Percentiles rank a stretch among this genome's conserved stretches.
These are phyloP conservation scores for Circaetus cinerascens DNA, from an alignment of 2,113 vertebrate genomes.

Conservation along the genomic window DNA sequence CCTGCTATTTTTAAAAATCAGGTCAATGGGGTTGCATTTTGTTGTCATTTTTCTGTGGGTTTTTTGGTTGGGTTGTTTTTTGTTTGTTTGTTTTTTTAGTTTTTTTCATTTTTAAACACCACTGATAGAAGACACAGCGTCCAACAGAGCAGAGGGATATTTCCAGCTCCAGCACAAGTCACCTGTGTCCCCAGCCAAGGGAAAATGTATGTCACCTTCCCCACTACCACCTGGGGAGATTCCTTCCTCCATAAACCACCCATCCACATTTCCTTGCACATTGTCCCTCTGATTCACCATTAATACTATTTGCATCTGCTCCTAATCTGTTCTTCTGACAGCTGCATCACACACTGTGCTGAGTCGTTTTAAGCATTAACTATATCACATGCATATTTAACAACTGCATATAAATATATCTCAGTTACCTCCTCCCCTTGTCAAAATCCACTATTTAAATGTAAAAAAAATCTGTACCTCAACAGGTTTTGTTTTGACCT, in stretches of 20 bases:
- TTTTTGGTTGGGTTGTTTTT: neutral
- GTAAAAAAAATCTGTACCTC: neutral
- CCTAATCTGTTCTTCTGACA: neutral
- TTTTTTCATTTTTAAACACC: neutral
- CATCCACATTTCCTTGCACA: neutral
- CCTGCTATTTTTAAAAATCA: neutral
- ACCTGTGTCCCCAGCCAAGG: neutral
- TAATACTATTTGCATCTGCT: neutral
- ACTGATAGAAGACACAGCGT: neutral
- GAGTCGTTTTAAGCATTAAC: neutral
- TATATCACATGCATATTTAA: neutral
- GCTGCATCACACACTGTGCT: neutral
- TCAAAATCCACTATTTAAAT: neutral
- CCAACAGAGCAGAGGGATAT: neutral
- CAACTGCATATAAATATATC: neutral
- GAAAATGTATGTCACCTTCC: neutral
- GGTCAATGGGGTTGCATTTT: accelerated
- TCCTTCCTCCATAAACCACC: neutral
- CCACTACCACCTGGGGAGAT: neutral
- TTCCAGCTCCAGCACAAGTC: neutral
- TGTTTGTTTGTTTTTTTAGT: too few relatives aligned
- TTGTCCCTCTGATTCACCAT: neutral
- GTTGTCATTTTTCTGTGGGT: too few relatives aligned
- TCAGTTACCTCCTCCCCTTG: neutral
- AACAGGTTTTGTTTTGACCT: constrained; percentile 1